Base-by-base conservation (phyloP, 1,140 invertebrate genomes). In the Brachionus sp. region DNA sequence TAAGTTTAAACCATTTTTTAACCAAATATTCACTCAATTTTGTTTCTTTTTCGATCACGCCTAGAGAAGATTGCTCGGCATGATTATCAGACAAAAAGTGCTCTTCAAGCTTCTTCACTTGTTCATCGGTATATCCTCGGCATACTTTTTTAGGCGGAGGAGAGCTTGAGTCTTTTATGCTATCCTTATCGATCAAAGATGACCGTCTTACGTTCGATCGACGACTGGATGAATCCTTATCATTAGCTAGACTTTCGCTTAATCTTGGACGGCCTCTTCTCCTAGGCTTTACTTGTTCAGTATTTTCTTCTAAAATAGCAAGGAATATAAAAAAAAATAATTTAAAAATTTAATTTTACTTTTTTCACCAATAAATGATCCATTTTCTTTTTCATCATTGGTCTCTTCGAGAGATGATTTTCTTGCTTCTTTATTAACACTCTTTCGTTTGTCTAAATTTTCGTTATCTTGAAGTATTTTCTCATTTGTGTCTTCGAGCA, bases 1-100 rank as follows among this genome's bases (percentile, higher is more conserved):
- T 75, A 13, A 35, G 23, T 75, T 46, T 75, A 29, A 75, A 75
- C 70, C 70, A 75, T 75, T 44, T 46, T 75, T 75, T 75, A 16
- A 75, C 29, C 25, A 46, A 46, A 44, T 75, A 46, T 16, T 75
- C 70, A n/a, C 42, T 75, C 23, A 75, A 25, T 10, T 46, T 46
- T 19, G 70, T 75, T 39, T 75, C 39, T 75, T 46, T 75, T 46
- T 46, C 42, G 12, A 75, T 46, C n/a, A 29, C 13, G 6, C 44
- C 33, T 10, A 75, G 10, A 46, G 39, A 23, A 12, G 16, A 29
- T 13, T 75, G 39, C 10, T 75, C 70, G 2, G 42, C 39, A 23
- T 46, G 42, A 13, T 75, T 75, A 35, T 75, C 19, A 13, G 44
- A 3, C 7, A 3, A 12, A 29, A 46, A 75, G 29, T 23, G 44